Conservation (phyloP, 1,140 invertebrate species). For the Drosophila kurseongensis region DNA sequence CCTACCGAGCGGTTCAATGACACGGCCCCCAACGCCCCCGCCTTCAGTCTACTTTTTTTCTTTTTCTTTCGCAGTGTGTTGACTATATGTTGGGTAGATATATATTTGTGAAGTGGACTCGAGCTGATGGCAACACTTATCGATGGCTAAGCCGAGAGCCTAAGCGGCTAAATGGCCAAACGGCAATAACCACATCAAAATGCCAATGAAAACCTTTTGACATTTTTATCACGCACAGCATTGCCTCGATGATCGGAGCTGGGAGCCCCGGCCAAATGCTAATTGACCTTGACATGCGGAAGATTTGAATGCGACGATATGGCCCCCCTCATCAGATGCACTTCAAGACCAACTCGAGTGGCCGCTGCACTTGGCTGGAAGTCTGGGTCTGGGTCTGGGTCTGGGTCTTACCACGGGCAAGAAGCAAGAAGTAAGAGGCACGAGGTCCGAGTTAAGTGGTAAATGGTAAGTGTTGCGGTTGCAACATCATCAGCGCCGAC, state of each 20-base stretch:
- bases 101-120: conserved; percentile 50
- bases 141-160: conserved; percentile 49
- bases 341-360: conserved; percentile 62
- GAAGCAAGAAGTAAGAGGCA: conserved; percentile 35
- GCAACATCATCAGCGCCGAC: conserved; percentile 56
- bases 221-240: conserved; percentile 77
- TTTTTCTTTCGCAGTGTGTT: conserved; percentile 13
- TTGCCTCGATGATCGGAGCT: conserved; percentile 5
- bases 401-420: conserved; percentile 24
- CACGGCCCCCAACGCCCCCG: conserved; percentile 50
- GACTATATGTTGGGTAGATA: conserved; percentile 19
- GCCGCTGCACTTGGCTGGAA: conserved; percentile 34
- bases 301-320: conserved; percentile 68
- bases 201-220: conserved; percentile 81
- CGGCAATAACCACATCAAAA: conserved; percentile 72
- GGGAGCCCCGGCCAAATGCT: conserved; percentile 54
- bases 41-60: conserved; percentile 2
- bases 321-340: conserved; percentile 39
- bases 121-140: conserved; percentile 67
- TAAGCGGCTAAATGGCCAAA: conserved; percentile 70
- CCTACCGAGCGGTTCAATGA: conserved; percentile 67
- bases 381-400: conserved; percentile 9
- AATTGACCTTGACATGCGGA: conserved; percentile 83
- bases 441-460: conserved; percentile 35
- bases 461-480: conserved; percentile 55